Conservation (phyloP, 2,113 vertebrate genomes). For the Brachionichthys hirsutus region DNA sequence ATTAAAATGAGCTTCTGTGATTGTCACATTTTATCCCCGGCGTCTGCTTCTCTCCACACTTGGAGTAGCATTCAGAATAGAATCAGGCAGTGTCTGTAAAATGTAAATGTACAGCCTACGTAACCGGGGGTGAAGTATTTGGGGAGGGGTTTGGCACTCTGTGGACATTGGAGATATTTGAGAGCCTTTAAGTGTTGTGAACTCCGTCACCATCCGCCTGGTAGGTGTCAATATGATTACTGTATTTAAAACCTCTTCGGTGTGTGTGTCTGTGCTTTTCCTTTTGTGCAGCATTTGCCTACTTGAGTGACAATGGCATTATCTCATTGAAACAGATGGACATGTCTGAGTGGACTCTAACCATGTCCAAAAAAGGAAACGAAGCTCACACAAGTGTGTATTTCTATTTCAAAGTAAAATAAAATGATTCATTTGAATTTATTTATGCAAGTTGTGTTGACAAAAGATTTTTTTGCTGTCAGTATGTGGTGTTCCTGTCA, state of each 20-base stretch:
- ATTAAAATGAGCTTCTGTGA: slow-evolving; percentile 14
- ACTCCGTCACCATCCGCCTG: slow-evolving; percentile 52
- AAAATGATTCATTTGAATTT: neutral
- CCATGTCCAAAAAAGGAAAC: slow-evolving; percentile 12
- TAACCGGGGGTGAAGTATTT: slow-evolving; percentile 71
- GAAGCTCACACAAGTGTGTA: neutral
- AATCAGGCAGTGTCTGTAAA: slow-evolving; percentile 73
- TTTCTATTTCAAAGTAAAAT: too few species aligned
- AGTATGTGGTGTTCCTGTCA: slow-evolving; percentile 7
- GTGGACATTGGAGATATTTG: slow-evolving; percentile 69
- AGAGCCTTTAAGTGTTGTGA: slow-evolving; percentile 78
- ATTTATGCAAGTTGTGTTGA: slow-evolving; percentile 13
- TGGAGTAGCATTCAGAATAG: slow-evolving; percentile 63
- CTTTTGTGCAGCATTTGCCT: neutral
- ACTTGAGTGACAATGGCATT: slow-evolving; percentile 5
- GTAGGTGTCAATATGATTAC: slow-evolving; percentile 73
- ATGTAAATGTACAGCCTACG: slow-evolving; percentile 71
- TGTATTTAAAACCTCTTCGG: slow-evolving; percentile 41
- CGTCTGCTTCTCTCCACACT: slow-evolving; percentile 57
- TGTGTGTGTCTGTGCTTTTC: slow-evolving; percentile 18
- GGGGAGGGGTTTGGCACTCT: slow-evolving; percentile 73
- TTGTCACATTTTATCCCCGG: slow-evolving; percentile 44
- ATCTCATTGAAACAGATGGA: slow-evolving; percentile 3
- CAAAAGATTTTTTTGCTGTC: slow-evolving; percentile 2
- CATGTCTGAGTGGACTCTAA: slow-evolving; percentile 10